Percentiles rank a stretch among this genome's conserved stretches.
Conservation (phyloP, 30 jellyfish, hydroid and myxozoan genomes). For the Turritopsis dohrnii region DNA sequence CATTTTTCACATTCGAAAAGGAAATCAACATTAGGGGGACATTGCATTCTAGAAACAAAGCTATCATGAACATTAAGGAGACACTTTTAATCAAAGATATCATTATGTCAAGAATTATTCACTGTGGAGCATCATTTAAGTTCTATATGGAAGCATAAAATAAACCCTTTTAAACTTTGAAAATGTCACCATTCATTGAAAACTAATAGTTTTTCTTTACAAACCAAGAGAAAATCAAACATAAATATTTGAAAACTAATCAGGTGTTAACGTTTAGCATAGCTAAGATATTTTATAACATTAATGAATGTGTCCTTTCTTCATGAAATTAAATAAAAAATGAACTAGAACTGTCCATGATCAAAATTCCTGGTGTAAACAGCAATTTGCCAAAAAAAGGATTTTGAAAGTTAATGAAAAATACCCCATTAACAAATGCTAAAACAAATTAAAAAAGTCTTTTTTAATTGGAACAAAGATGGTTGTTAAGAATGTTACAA, state of each 20-base stretch:
- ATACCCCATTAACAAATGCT: neutral
- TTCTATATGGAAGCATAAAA: neutral
- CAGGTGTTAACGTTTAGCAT: neutral
- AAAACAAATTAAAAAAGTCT: neutral
- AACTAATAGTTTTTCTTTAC: neutral
- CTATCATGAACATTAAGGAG: neutral
- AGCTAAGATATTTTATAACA: neutral
- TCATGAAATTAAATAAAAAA: too few species aligned
- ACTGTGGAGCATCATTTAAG: neutral
- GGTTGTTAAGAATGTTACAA: neutral
- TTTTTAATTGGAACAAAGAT: neutral
- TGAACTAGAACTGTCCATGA: neutral
- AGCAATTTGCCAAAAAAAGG: neutral
- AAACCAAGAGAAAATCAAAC: neutral
- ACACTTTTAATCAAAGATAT: neutral
- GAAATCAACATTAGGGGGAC: neutral
- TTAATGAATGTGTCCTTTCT: neutral
- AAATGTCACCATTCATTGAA: neutral
- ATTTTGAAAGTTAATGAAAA: neutral
- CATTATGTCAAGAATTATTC: neutral
- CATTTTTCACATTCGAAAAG: neutral
- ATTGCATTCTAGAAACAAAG: neutral
- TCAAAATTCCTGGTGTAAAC: neutral
- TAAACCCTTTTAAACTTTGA: neutral
- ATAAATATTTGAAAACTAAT: neutral